Evolutionary conservation across 2,113 vertebrate species (phyloP).

Genomic region (Micronisus gabar): DNA sequence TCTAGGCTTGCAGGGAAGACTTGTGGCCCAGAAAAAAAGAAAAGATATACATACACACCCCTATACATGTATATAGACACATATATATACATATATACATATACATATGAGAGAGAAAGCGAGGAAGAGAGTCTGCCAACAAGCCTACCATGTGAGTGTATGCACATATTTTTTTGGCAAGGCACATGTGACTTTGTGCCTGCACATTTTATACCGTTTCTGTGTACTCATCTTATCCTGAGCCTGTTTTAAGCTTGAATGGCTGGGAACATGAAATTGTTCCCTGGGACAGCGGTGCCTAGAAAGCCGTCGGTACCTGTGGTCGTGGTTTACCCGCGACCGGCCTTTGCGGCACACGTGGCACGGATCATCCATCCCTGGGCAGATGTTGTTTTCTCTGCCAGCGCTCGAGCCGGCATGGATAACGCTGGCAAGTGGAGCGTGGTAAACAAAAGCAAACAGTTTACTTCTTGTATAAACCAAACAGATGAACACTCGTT

Average conservation of each 20-base stretch:
- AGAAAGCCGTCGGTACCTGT: fast-evolving
- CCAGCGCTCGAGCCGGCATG: not conserved
- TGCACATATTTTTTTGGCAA: not conserved
- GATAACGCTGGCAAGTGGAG: not conserved
- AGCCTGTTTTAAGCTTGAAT: not conserved
- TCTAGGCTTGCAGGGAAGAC: conserved; percentile 1
- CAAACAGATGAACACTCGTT: not conserved
- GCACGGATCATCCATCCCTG: not conserved
- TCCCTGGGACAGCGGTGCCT: not conserved
- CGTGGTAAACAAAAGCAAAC: not conserved
- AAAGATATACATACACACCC: not conserved
- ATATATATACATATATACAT: not conserved
- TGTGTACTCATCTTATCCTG: not conserved
- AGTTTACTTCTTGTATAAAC: not conserved
- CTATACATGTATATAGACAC: not conserved
- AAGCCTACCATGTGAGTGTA: not conserved
- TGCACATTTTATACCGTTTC: not conserved
- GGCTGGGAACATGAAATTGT: fast-evolving
- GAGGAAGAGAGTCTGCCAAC: not conserved
- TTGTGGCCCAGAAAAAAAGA: not conserved
- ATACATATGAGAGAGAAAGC: conserved; percentile 23
- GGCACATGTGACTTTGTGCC: not conserved
- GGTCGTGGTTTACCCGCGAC: fast-evolving
- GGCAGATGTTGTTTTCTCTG: not conserved
- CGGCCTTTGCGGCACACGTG: fast-evolving